Percentiles rank a stretch among this genome's conserved stretches.
phyloP scores from a whole-genome alignment of 2,113 vertebrate genomes.

The Nettapus auritus region DNA sequence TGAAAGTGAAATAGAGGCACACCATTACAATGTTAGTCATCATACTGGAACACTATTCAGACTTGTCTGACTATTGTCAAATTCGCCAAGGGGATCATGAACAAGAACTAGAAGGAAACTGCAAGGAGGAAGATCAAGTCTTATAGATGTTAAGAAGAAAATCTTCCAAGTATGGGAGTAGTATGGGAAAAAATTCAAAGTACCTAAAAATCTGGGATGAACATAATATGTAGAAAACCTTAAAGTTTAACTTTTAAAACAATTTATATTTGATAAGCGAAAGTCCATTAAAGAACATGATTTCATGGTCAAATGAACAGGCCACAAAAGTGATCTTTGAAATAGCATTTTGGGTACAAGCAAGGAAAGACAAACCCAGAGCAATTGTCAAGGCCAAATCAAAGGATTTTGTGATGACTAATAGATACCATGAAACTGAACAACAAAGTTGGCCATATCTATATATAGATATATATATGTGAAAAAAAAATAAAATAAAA shows the following conservation, averaged over 20 bases:
- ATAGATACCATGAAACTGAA: not conserved
- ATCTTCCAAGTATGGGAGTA: not conserved
- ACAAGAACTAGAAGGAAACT: not conserved
- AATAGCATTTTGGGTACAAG: not conserved
- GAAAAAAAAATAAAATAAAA: not conserved
- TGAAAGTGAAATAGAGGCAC: not conserved
- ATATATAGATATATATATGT: accelerated
- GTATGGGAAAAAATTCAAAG: not conserved
- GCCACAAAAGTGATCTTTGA: not conserved
- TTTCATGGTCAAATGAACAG: not conserved
- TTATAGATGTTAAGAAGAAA: not conserved
- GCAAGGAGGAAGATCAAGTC: not conserved
- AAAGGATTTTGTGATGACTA: not conserved
- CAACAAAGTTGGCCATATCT: not conserved
- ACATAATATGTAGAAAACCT: not conserved
- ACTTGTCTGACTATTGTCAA: not conserved
- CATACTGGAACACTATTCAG: not conserved
- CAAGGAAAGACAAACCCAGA: not conserved
- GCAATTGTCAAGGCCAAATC: not conserved
- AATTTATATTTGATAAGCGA: not conserved
- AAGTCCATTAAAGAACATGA: not conserved
- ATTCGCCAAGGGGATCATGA: not conserved
- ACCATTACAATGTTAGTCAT: not conserved
- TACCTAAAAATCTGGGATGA: not conserved
- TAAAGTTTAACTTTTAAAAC: not conserved